Evolutionary conservation across 2,888 invertebrate genomes (phyloP).

Genomic region (Morpho helenor): DNA sequence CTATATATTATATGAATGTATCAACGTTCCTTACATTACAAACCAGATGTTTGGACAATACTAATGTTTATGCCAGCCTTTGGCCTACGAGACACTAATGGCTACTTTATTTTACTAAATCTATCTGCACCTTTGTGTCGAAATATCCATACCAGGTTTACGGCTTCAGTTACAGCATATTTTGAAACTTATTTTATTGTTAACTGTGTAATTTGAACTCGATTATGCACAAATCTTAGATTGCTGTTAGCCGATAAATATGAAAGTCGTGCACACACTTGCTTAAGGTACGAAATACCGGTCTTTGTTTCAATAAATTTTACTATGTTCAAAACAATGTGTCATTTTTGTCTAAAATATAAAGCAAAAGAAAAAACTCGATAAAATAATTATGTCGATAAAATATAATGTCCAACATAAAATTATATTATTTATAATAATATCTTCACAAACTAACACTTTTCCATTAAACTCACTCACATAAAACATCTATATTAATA

Average conservation of each 20-base stretch:
- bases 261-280: too few relatives aligned
- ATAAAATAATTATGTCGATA: too few relatives aligned
- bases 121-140: conserved; percentile 29
- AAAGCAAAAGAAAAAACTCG: too few relatives aligned
- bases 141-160: conserved; percentile 26
- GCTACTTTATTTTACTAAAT: conserved; percentile 29
- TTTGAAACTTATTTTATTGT: conserved; percentile 26
- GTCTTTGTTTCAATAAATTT: too few relatives aligned
- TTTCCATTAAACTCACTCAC: too few relatives aligned
- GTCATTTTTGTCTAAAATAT: too few relatives aligned
- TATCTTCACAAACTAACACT: too few relatives aligned
- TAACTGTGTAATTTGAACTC: conserved; percentile 24
- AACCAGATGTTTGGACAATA: conserved; percentile 22
- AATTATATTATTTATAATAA: too few relatives aligned
- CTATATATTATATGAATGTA: conserved; percentile 13
- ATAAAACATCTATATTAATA: too few relatives aligned
- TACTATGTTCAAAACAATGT: too few relatives aligned
- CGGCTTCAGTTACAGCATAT: conserved; percentile 23
- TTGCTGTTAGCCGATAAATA: background rate
- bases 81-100: conserved; percentile 26
- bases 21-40: conserved; percentile 13
- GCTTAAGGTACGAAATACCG: too few relatives aligned
- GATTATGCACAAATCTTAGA: conserved; percentile 32
- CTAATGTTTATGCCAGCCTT: conserved; percentile 22
- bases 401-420: too few relatives aligned